phyloP scores from a whole-genome alignment of 2,888 invertebrate species.

The Acanthoscelides obtectus region DNA sequence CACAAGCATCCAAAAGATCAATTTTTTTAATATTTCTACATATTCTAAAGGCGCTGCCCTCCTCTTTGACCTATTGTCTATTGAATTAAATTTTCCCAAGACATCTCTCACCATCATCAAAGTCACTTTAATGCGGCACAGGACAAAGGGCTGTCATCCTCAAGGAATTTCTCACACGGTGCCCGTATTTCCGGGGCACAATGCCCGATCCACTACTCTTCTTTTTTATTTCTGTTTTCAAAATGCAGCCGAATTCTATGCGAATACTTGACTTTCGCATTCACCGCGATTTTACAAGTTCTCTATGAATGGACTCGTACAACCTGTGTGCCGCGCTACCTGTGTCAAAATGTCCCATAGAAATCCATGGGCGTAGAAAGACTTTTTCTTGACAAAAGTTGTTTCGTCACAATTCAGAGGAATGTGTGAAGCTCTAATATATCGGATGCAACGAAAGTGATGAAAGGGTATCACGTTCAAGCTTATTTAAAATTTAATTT shows the following conservation, averaged over 20 bases:
- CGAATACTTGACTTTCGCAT: constrained; percentile 27
- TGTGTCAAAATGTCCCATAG: not conserved
- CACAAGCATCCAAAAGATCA: not conserved
- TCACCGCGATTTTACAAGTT: not conserved
- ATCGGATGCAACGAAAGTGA: too few relatives aligned
- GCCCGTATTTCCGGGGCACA: not conserved
- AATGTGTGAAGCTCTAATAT: too few relatives aligned
- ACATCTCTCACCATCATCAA: not conserved
- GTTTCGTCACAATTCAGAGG: too few relatives aligned
- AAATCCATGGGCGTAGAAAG: not conserved
- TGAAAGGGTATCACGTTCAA: too few relatives aligned
- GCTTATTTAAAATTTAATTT: too few relatives aligned
- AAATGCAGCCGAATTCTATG: constrained; percentile 22
- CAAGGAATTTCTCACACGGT: not conserved
- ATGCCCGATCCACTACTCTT: not conserved
- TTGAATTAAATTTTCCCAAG: not conserved
- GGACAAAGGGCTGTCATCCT: not conserved
- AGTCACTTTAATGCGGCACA: not conserved
- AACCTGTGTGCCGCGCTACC: not conserved
- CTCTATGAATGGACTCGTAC: not conserved
- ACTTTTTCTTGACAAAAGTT: too few relatives aligned
- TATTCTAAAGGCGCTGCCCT: not conserved
- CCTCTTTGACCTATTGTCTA: not conserved
- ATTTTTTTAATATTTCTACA: not conserved
- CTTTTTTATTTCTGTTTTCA: not conserved